phyloP scores from a whole-genome alignment of 2,113 vertebrate genomes.

The Daubentonia madagascariensis region DNA sequence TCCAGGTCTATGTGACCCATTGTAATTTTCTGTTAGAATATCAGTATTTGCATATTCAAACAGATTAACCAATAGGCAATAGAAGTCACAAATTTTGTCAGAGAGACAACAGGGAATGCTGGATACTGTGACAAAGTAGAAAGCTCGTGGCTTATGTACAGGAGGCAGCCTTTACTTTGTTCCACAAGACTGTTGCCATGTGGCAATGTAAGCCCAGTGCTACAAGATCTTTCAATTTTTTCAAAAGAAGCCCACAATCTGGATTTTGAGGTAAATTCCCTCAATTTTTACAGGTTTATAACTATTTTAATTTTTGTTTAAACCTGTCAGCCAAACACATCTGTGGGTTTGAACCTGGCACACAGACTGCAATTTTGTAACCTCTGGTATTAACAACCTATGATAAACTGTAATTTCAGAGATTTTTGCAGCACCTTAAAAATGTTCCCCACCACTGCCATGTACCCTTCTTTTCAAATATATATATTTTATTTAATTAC shows the following conservation, averaged over 20 bases:
- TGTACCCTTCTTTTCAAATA: neutral
- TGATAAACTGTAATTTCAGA: fast-evolving
- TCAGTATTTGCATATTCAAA: neutral
- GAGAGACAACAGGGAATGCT: neutral
- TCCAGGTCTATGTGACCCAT: neutral
- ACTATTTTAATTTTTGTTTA: slow-evolving; percentile 1
- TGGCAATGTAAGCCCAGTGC: neutral
- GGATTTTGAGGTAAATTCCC: neutral
- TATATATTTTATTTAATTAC: neutral
- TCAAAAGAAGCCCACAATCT: neutral
- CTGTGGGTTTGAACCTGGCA: neutral
- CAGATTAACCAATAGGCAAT: neutral
- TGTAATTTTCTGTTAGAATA: neutral
- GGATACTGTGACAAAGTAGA: neutral
- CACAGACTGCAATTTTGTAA: neutral
- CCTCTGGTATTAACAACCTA: neutral
- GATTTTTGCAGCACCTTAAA: neutral
- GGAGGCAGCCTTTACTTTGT: neutral
- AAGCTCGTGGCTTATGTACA: neutral
- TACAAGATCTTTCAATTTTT: neutral
- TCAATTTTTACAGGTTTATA: neutral
- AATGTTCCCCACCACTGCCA: neutral
- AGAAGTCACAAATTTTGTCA: neutral
- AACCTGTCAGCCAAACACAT: neutral
- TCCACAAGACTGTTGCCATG: neutral